Evolutionary conservation across 2,113 vertebrate species (phyloP).

Genomic region (Prunella fulvescens): DNA sequence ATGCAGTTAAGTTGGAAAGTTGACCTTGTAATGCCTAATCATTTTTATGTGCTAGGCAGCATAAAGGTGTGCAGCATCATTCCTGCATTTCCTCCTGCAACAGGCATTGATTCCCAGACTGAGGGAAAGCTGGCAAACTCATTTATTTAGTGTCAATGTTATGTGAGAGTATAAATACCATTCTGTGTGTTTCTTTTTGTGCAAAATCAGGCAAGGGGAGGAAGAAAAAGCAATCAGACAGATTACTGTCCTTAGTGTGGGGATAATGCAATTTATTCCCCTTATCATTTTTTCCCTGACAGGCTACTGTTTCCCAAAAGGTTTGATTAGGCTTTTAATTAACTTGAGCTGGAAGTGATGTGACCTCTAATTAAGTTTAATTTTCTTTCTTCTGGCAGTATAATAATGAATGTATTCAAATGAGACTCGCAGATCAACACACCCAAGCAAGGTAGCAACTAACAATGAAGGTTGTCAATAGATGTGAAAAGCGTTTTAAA

Average conservation of each 20-base stretch:
- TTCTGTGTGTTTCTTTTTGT: background rate
- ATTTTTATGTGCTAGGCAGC: background rate
- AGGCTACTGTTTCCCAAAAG: slow-evolving; percentile 49
- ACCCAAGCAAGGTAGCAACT: slow-evolving; percentile 39
- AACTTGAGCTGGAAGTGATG: slow-evolving; percentile 56
- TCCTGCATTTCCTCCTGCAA: background rate
- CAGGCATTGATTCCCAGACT: background rate
- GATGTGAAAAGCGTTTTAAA: background rate
- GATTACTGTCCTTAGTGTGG: background rate
- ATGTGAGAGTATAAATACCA: background rate
- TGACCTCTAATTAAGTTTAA: slow-evolving; percentile 71
- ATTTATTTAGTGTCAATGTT: background rate
- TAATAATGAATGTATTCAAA: slow-evolving; percentile 66
- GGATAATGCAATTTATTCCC: background rate
- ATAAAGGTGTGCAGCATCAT: background rate
- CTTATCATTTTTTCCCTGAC: slow-evolving; percentile 23
- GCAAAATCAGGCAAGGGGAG: background rate
- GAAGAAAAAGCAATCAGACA: background rate
- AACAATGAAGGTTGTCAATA: slow-evolving; percentile 49
- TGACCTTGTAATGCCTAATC: background rate
- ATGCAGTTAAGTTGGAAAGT: background rate
- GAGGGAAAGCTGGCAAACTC: background rate
- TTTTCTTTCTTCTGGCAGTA: slow-evolving; percentile 54
- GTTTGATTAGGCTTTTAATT: slow-evolving; percentile 71
- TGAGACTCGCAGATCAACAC: slow-evolving; percentile 31